Conservation (phyloP, 2,797 vertebrate genomes). For the Hippoglossus hippoglossus region DNA sequence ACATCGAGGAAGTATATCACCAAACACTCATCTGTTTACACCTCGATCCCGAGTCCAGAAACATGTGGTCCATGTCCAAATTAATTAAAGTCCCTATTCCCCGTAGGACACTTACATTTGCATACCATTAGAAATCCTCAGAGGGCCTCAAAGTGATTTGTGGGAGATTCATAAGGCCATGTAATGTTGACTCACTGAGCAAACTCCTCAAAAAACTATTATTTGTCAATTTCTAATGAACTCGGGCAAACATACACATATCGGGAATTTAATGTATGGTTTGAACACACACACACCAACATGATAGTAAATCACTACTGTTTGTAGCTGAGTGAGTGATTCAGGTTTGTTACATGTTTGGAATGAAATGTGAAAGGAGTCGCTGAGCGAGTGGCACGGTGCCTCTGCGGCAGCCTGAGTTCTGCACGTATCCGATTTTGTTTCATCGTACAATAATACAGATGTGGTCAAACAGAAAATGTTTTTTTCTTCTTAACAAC, state of each 20-base stretch:
- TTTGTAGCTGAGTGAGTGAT: background rate
- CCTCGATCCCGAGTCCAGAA: slow-evolving; percentile 55
- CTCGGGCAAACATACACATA: background rate
- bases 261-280: background rate
- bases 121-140: slow-evolving; percentile 51
- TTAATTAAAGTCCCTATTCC: slow-evolving; percentile 66
- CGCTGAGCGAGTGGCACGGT: background rate
- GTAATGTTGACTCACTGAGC: slow-evolving; percentile 30
- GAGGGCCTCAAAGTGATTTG: slow-evolving; percentile 36
- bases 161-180: slow-evolving; percentile 48
- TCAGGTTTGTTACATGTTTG: slow-evolving; percentile 41
- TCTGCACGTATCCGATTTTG: slow-evolving; percentile 55
- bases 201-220: slow-evolving; percentile 9
- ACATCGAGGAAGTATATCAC: slow-evolving; percentile 59
- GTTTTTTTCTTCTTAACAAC: slow-evolving; percentile 65
- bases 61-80: slow-evolving; percentile 58
- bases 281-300: background rate
- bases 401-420: slow-evolving; percentile 18
- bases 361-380: slow-evolving; percentile 51
- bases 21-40: slow-evolving; percentile 59
- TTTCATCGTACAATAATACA: slow-evolving; percentile 57
- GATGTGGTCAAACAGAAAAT: slow-evolving; percentile 59
- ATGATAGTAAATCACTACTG: background rate
- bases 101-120: slow-evolving; percentile 47
- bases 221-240: background rate